Evolutionary conservation across 2,113 vertebrate species (phyloP), one percentile per base, ranked within the genome.

Genomic region (Petrocephalus microphthalmus): DNA sequence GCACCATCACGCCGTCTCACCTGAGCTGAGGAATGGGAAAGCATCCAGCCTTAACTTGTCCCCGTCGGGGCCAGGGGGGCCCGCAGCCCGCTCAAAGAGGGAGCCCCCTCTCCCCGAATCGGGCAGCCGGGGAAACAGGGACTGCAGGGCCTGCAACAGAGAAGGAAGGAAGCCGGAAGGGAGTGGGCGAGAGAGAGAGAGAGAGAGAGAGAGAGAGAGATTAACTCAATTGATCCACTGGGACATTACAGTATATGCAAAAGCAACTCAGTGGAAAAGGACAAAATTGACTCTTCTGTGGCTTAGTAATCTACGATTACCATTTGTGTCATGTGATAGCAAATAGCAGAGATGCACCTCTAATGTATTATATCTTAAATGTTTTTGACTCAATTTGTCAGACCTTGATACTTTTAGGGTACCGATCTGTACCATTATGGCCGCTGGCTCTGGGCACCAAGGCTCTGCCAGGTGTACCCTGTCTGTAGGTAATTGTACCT

Each of bases 1-100:
- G n/a, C 64, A 74, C n/a, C n/a, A 1, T 33, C 47, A 1, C 5
- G 5, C 54, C 8, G 11, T 86, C 95, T 96, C 92, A 97, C 97
- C 96, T 89, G 97, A 95, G 91, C 95, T 88, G 90, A 98, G 94
- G 90, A 97, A 97, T 3, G 96, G 96, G 90, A 97, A 97, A 20
- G 96, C 51, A 90, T 98, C 97, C 92, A 98, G 92, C 15, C 97
- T 95, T 74, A 97, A 94, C 87, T 98, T 98, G 88, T 98, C 97
- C 3, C 94, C 95, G 86, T 98, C 97, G 0, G 97, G 92, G 17
- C 93, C 94, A 0, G 95, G 94, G 33, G 95, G 93, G 0, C 93
- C 86, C 8, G 94, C 92, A 0, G 92, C 92, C 1, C 96, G 95
- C 52, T 97, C 95, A 64, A 97, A 97, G 87, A 97, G 93, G 71